Evolutionary conservation across 1,140 invertebrate species (phyloP).

Genomic region (Ylistrum balloti): DNA sequence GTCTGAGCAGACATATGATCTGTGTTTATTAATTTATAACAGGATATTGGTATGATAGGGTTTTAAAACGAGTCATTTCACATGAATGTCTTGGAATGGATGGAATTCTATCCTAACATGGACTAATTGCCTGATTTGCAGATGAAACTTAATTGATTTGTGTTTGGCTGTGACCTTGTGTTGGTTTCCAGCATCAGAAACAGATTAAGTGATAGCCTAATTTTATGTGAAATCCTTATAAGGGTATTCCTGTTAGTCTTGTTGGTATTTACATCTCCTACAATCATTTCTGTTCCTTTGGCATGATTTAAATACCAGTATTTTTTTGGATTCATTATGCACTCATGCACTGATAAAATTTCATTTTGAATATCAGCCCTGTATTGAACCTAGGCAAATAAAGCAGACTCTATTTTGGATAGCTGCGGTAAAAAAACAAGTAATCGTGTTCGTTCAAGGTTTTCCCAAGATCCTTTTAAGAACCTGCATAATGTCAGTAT

Average conservation of each 20-base stretch:
- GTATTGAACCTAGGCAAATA: background rate
- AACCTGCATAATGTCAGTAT: background rate
- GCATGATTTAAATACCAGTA: no score
- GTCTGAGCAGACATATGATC: no score
- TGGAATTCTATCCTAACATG: background rate
- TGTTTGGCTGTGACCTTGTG: background rate
- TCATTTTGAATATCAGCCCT: background rate
- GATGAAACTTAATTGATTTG: slow-evolving; percentile 6
- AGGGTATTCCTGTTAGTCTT: no score
- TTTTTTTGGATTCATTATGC: background rate
- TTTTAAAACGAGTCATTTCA: no score
- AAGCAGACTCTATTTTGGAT: background rate
- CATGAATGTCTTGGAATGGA: background rate
- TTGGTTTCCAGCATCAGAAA: background rate
- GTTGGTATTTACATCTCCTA: no score
- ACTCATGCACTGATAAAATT: background rate
- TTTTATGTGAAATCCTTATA: background rate
- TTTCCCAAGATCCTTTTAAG: background rate
- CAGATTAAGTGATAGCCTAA: background rate
- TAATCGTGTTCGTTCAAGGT: background rate
- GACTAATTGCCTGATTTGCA: background rate
- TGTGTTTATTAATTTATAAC: no score
- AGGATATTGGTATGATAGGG: background rate
- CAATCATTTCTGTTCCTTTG: no score
- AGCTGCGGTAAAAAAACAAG: background rate